These are phyloP conservation scores for Octopus sinensis DNA, from an alignment of 1,140 invertebrate species.

Conservation along the genomic window DNA sequence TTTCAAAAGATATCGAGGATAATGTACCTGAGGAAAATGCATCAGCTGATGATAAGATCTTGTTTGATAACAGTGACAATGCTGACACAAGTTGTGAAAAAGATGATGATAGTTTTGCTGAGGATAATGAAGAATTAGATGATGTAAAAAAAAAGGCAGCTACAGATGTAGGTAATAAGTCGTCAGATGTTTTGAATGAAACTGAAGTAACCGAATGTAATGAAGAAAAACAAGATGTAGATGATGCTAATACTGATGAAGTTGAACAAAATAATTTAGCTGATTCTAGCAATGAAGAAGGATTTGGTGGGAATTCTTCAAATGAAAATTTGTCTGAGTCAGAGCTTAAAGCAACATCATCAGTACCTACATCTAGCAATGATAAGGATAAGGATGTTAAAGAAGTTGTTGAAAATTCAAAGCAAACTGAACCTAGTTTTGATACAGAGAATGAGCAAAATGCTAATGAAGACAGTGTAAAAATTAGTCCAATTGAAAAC, in stretches of 20 bases:
- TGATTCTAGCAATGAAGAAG: conserved; percentile 16
- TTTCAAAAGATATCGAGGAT: too few relatives aligned
- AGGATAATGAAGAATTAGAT: conserved; percentile 15
- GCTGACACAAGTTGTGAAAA: background rate
- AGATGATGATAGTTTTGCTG: conserved; percentile 6
- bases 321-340: too few relatives aligned
- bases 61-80: too few relatives aligned
- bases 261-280: background rate
- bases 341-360: background rate
- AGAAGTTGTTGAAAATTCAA: conserved; percentile 12
- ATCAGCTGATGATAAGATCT: too few relatives aligned
- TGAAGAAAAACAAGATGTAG: conserved; percentile 14
- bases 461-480: conserved; percentile 37
- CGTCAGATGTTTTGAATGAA: too few relatives aligned
- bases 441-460: background rate
- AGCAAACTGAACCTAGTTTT: conserved; percentile 17
- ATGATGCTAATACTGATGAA: conserved; percentile 22
- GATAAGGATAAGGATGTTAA: conserved; percentile 11
- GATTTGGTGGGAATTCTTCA: background rate
- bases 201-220: too few relatives aligned
- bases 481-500: background rate
- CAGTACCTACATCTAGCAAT: conserved; percentile 6
- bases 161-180: too few relatives aligned
- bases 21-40: too few relatives aligned
- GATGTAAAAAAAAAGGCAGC: background rate